Percentiles rank a stretch among this genome's conserved stretches.
Conservation (phyloP, 1,140 invertebrate species). For the Pteromalus puparum region DNA sequence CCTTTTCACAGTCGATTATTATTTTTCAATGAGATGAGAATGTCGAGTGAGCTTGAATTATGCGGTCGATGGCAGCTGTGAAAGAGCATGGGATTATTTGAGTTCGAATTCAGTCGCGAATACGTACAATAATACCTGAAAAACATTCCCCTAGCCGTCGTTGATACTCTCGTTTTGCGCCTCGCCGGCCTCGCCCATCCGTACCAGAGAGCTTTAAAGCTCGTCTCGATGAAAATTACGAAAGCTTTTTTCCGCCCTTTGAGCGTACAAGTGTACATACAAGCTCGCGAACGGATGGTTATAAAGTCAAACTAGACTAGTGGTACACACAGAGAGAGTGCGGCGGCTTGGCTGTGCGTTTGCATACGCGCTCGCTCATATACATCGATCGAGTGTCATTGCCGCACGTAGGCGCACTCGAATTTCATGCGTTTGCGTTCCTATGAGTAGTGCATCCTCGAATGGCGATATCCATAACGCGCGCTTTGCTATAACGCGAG, state of each 20-base stretch:
- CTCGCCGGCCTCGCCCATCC: too few relatives aligned
- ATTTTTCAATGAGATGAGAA: too few relatives aligned
- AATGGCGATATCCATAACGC: constrained; percentile 39
- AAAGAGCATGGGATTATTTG: too few relatives aligned
- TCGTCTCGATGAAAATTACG: too few relatives aligned
- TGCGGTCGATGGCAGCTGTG: too few relatives aligned
- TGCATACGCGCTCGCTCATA: constrained; percentile 21
- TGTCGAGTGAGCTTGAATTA: too few relatives aligned
- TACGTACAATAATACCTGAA: too few relatives aligned
- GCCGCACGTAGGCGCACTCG: constrained; percentile 14
- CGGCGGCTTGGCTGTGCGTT: not conserved
- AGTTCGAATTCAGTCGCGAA: too few relatives aligned
- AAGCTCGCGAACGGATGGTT: not conserved
- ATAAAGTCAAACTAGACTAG: not conserved
- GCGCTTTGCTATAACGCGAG: not conserved
- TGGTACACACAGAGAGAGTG: not conserved
- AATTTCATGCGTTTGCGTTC: constrained; percentile 35
- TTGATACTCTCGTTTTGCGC: too few relatives aligned
- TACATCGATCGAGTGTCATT: constrained; percentile 45
- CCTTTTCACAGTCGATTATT: not conserved
- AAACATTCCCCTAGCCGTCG: too few relatives aligned
- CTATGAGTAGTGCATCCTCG: constrained; percentile 22
- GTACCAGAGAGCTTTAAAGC: too few relatives aligned
- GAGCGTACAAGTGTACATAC: not conserved
- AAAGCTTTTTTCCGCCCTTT: not conserved